These are phyloP conservation scores for Saccopteryx leptura DNA, from an alignment of 2,113 vertebrate genomes.

Conservation along the genomic window DNA sequence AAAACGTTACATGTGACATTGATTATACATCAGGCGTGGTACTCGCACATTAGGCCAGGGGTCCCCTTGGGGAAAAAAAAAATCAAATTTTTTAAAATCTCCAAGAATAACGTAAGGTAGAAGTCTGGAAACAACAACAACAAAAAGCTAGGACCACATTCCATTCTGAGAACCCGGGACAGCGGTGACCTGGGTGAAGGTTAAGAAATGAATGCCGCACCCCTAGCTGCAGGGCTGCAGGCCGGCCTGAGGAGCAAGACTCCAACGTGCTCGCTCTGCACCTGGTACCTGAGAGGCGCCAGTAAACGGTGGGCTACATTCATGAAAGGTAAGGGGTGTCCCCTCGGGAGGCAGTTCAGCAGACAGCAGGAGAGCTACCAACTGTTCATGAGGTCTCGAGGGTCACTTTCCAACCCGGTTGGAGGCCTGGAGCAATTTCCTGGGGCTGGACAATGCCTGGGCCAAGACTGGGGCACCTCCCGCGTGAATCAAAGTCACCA, in stretches of 20 bases:
- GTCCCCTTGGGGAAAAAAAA: not conserved
- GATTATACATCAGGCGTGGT: fast-evolving
- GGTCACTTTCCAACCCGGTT: not conserved
- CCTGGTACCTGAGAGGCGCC: not conserved
- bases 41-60: not conserved
- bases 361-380: fast-evolving
- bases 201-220: too few relatives aligned
- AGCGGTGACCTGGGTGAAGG: not conserved
- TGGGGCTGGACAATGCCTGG: not conserved
- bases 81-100: not conserved
- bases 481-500: not conserved
- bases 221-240: not conserved
- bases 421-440: not conserved
- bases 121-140: not conserved
- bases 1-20: fast-evolving
- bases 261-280: fast-evolving
- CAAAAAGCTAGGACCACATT: not conserved
- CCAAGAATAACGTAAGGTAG: not conserved
- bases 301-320: fast-evolving
- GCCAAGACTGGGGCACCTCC: not conserved
- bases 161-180: not conserved
- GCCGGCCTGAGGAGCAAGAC: not conserved
- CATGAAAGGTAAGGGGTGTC: not conserved
- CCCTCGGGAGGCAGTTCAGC: fast-evolving
- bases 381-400: not conserved